phyloP scores from a whole-genome alignment of 2,888 invertebrate genomes.

The Trileptium ribeirensis region DNA sequence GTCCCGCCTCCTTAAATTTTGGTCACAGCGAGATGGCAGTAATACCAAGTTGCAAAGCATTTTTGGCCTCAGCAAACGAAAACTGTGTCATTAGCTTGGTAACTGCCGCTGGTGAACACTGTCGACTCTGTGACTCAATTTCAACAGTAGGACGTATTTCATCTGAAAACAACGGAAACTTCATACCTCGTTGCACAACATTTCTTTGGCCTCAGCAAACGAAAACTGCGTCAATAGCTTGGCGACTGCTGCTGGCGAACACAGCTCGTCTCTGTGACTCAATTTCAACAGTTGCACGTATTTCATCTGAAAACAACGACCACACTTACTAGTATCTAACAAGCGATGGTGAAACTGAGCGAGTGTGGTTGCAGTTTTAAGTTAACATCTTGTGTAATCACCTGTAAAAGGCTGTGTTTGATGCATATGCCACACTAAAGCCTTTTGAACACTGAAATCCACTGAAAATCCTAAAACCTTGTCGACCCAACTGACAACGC shows the following conservation, averaged over 20 bases:
- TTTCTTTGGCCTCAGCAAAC: background rate
- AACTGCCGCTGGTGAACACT: background rate
- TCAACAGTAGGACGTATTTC: background rate
- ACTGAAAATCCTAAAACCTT: no score
- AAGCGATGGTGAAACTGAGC: no score
- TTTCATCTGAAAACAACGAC: conserved; percentile 5
- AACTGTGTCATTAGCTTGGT: background rate
- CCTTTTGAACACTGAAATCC: no score
- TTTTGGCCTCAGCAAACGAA: background rate
- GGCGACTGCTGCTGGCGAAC: background rate
- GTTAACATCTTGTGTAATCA: background rate
- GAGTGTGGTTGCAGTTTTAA: background rate
- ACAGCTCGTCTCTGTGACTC: background rate
- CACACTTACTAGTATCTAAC: no score
- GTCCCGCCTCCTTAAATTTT: no score
- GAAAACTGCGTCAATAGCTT: conserved; percentile 12
- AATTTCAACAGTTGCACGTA: background rate
- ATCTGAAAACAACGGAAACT: conserved; percentile 18
- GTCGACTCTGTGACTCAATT: background rate
- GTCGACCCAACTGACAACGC: no score
- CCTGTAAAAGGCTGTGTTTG: no score
- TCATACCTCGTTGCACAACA: conserved; percentile 7
- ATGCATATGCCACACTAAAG: no score
- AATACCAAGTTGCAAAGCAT: conserved; percentile 9
- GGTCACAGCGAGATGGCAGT: no score